Conservation (phyloP, 2,888 invertebrate genomes). For the Ormyrus nitidulus region DNA sequence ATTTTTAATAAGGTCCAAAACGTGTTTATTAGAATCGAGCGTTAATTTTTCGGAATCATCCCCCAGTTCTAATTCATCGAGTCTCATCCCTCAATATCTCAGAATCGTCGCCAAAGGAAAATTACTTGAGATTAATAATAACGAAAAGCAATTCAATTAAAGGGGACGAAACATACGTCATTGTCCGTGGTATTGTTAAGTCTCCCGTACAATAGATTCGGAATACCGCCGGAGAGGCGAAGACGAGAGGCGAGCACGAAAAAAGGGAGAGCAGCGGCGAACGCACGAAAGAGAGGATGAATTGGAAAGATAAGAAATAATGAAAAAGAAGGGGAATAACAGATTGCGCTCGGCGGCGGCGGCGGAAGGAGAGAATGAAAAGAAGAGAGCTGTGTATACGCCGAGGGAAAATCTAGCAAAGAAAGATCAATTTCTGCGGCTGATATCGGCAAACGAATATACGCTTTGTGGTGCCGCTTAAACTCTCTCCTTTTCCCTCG, state of each 20-base stretch:
- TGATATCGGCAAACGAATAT: conserved; percentile 56
- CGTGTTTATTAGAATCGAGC: too few relatives aligned
- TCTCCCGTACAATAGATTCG: conserved; percentile 9
- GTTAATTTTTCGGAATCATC: too few relatives aligned
- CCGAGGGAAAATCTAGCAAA: conserved; percentile 11
- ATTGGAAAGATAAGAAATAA: conserved; percentile 53
- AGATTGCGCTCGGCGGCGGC: conserved; percentile 30
- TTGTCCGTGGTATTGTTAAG: conserved; percentile 30
- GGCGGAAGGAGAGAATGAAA: neutral
- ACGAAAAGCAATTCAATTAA: conserved; percentile 43
- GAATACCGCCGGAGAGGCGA: conserved; percentile 9
- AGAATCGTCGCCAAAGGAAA: conserved; percentile 25
- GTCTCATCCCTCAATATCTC: too few relatives aligned
- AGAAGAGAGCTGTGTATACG: neutral
- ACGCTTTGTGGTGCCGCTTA: conserved; percentile 52
- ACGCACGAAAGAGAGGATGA: conserved; percentile 9
- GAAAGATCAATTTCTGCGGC: conserved; percentile 56
- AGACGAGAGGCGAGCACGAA: conserved; percentile 4
- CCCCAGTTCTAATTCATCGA: too few relatives aligned
- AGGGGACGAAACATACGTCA: conserved; percentile 17
- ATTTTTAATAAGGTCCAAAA: too few relatives aligned
- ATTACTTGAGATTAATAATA: conserved; percentile 47
- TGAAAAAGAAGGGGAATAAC: conserved; percentile 47
- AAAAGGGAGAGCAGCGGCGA: conserved; percentile 1
- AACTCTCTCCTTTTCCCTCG: conserved; percentile 18